Base-by-base conservation (phyloP, 2,888 invertebrate species). In the Heliconius aoede region DNA sequence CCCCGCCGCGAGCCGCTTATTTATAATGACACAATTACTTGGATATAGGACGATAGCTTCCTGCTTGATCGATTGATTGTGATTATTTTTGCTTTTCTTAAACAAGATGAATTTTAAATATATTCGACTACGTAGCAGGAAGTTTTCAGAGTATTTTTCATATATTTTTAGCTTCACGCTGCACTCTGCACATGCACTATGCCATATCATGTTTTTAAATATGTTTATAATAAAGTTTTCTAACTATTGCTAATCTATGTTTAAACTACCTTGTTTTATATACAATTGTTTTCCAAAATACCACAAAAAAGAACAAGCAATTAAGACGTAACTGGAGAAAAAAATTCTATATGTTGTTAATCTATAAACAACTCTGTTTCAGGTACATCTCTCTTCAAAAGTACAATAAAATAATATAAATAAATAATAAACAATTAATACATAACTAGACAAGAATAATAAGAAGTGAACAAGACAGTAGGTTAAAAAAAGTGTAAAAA, bases 1-100 rank as follows among this genome's bases (percentile, higher is more conserved):
- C 74, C 75, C 74, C 71, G 65, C 72, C 60, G 60, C 62, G n/a
- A 60, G 55, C 73, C 67, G 74, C 77, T 55, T 84, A 84, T 84
- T 84, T 84, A 81, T 83, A 83, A 76, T 83, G 84, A 82, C 85
- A 84, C 76, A 81, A 84, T 72, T 78, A 79, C 77, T 55, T 51
- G 65, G 32, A 80, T 79, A 64, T 79, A 73, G 79, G 79, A 62
- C 79, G 76, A 74, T 76, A 76, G 76, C 81, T 84, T 84, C 84
- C 84, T 81, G 81, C 78, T 80, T 76, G 67, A 72, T 74, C 73
- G 72, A 76, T 75, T 67, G 74, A 60, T 79, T 74, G 55, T 60
- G 26, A 62, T 32, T 69, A 32, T 69, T n/a, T 32, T 28, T n/a
- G 55, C 9, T 55, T 55, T n/a, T 55, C 21, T 46, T 21, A 46